Conservation (phyloP, 2,888 invertebrate species). For the Pseudanteris insignis region DNA sequence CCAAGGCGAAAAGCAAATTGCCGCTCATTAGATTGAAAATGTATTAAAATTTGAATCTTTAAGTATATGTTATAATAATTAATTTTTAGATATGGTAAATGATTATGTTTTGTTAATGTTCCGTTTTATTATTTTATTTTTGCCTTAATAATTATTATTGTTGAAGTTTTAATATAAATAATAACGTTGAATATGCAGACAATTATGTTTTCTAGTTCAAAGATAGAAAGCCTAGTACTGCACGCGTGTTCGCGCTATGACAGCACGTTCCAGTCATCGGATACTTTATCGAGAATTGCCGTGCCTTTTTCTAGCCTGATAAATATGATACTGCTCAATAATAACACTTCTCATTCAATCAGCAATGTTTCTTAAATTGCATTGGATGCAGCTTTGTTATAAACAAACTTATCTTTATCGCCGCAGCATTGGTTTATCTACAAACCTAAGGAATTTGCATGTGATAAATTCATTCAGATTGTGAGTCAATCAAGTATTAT, state of each 20-base stretch:
- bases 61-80: no score
- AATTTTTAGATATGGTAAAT: no score
- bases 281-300: slow-evolving; percentile 46
- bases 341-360: slow-evolving; percentile 18
- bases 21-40: no score
- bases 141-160: not conserved
- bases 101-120: no score
- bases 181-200: slow-evolving; percentile 3
- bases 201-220: no score
- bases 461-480: no score
- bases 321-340: slow-evolving; percentile 37
- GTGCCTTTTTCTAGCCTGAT: slow-evolving; percentile 30
- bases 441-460: no score
- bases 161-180: slow-evolving; percentile 4
- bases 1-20: no score
- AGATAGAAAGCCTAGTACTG: slow-evolving; percentile 10
- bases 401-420: slow-evolving; percentile 17
- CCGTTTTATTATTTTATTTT: no score
- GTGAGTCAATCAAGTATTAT: no score
- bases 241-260: slow-evolving; percentile 29
- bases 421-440: no score
- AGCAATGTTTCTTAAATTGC: slow-evolving; percentile 22
- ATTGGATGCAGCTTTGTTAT: slow-evolving; percentile 20
- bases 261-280: slow-evolving; percentile 42
- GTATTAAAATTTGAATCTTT: no score